phyloP scores from a whole-genome alignment of 2,797 vertebrate genomes.

The Anguilla pacifica region DNA sequence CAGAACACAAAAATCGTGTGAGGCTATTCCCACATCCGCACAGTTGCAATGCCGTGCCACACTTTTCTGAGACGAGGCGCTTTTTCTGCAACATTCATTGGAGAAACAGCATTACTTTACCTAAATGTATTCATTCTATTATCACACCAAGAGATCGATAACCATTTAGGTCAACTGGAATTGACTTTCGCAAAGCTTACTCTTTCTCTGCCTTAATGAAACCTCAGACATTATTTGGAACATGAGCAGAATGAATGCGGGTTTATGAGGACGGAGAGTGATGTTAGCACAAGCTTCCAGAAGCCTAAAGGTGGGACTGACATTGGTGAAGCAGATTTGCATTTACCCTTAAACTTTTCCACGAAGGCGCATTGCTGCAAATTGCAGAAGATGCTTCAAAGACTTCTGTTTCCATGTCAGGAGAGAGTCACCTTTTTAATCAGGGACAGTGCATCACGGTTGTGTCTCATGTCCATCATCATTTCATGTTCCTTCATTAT shows the following conservation, averaged over 20 bases:
- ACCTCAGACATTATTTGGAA: constrained; percentile 44
- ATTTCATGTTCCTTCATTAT: background rate
- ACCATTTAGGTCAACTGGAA: constrained; percentile 49
- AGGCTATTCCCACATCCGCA: constrained; percentile 10
- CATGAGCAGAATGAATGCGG: constrained; percentile 43
- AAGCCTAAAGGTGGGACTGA: constrained; percentile 10
- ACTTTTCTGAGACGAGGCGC: background rate
- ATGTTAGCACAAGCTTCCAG: background rate
- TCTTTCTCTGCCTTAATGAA: constrained; percentile 39
- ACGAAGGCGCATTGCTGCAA: background rate
- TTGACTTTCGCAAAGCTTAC: constrained; percentile 45
- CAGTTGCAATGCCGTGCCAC: constrained; percentile 19
- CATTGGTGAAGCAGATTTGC: constrained; percentile 27
- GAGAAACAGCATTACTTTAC: constrained; percentile 42
- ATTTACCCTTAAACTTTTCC: background rate
- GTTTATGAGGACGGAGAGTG: constrained; percentile 22
- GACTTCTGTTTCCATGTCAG: background rate
- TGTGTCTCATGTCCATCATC: background rate
- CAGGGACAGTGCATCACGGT: background rate
- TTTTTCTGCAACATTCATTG: background rate
- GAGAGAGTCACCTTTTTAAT: background rate
- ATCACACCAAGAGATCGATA: constrained; percentile 50
- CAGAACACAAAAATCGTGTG: background rate
- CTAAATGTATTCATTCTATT: constrained; percentile 50
- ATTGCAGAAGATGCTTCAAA: background rate